phyloP scores from a whole-genome alignment of 2,888 invertebrate species.

The Cheilosia vernalis region DNA sequence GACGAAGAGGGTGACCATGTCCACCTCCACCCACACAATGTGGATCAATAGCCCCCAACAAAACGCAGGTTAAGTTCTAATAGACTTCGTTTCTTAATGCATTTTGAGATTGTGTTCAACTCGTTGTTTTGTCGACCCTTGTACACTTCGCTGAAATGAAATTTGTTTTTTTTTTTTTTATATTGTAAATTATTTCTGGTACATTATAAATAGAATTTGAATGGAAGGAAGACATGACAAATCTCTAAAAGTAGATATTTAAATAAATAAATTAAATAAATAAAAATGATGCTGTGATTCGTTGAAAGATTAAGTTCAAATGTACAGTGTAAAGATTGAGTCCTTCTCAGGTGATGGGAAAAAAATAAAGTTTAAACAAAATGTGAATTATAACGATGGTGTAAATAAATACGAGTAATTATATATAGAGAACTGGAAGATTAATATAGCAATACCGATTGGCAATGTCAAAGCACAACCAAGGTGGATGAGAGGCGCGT shows the following conservation, averaged over 20 bases:
- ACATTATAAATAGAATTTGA: conserved; percentile 5
- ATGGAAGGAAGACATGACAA: conserved; percentile 35
- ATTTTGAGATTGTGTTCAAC: conserved; percentile 61
- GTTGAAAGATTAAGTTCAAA: conserved; percentile 81
- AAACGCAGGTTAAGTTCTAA: conserved; percentile 45
- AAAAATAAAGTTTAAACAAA: conserved; percentile 35
- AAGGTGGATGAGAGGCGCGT: conserved; percentile 1
- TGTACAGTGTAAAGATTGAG: conserved; percentile 80
- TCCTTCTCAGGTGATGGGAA: conserved; percentile 76
- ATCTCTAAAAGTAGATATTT: conserved; percentile 55
- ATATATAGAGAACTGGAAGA: conserved; percentile 12
- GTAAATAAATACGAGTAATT: conserved; percentile 45
- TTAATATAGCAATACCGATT: conserved; percentile 57
- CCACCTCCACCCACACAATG: conserved; percentile 60
- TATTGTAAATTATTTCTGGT: conserved; percentile 16
- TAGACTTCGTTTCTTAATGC: conserved; percentile 56
- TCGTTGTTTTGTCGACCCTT: conserved; percentile 69
- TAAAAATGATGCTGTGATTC: conserved; percentile 78
- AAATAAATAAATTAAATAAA: conserved; percentile 62
- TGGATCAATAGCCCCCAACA: conserved; percentile 81
- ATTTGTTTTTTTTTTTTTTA: not conserved
- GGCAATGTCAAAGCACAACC: conserved; percentile 27
- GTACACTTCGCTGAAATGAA: conserved; percentile 68
- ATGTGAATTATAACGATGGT: conserved; percentile 58
- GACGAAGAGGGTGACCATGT: conserved; percentile 76